Conservation (phyloP, 2,113 vertebrate species). For the Heteronetta atricapilla region DNA sequence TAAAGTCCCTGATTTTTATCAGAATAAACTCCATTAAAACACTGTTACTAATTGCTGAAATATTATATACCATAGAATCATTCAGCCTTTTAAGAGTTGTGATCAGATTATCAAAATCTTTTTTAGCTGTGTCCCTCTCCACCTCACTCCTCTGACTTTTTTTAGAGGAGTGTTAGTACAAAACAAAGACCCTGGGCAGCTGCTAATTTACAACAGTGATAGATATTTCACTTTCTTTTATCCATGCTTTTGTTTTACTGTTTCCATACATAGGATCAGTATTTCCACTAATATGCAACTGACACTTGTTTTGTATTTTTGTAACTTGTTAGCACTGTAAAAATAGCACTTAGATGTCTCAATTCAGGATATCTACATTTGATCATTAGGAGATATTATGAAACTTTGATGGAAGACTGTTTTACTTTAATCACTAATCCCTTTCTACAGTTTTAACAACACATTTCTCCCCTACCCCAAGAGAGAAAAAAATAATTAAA, state of each 20-base stretch:
- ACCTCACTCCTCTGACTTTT: neutral
- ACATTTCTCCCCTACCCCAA: neutral
- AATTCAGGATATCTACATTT: neutral
- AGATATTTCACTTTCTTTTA: neutral
- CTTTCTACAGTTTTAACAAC: neutral
- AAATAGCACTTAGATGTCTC: neutral
- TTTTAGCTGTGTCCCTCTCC: fast-evolving
- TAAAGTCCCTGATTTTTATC: neutral
- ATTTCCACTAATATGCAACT: neutral
- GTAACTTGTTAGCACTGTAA: neutral
- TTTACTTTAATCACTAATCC: too few relatives aligned
- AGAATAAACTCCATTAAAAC: neutral
- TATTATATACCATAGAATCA: neutral
- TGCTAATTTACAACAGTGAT: neutral
- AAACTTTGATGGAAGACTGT: neutral
- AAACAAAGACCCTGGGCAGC: neutral
- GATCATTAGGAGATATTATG: neutral
- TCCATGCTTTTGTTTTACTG: neutral
- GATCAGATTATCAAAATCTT: neutral
- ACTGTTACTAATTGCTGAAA: neutral
- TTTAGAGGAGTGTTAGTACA: neutral
- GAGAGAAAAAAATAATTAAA: neutral
- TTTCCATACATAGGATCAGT: neutral
- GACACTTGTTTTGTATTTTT: neutral
- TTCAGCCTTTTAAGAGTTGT: neutral